Percentiles rank a stretch among this genome's conserved stretches.
Conservation (phyloP, 2,888 invertebrate species). For the Andrena haemorrhoa region DNA sequence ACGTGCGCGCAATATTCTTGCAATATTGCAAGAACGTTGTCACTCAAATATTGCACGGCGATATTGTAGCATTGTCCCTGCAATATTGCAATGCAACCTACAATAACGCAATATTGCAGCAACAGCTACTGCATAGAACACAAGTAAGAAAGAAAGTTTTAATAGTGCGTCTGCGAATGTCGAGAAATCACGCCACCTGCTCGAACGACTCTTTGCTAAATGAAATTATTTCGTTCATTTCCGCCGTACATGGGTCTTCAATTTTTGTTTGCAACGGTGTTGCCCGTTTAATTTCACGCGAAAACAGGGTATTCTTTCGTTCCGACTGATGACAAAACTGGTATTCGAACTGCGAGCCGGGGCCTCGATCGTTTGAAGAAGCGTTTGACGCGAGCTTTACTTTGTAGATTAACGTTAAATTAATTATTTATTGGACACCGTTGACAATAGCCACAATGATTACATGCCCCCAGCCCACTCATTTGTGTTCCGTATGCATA, state of each 20-base stretch:
- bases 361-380: constrained; percentile 48
- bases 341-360: background rate
- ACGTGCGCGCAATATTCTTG: too few species aligned
- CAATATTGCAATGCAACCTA: too few species aligned
- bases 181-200: too few species aligned
- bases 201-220: too few species aligned
- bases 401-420: constrained; percentile 68
- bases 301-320: constrained; percentile 8
- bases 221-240: too few species aligned
- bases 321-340: background rate
- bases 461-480: constrained; percentile 56
- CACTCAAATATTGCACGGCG: too few species aligned
- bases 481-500: constrained; percentile 59
- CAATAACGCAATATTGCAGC: too few species aligned
- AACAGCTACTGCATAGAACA: too few species aligned
- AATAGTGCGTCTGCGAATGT: too few species aligned
- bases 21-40: too few species aligned
- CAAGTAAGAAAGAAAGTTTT: too few species aligned
- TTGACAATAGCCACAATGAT: constrained; percentile 72
- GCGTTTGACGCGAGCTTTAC: constrained; percentile 52
- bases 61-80: too few species aligned
- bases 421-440: constrained; percentile 71
- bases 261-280: background rate
- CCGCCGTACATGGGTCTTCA: background rate
- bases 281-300: background rate